A percentile compares a stretch with the other conserved stretches of the same genome.
Evolutionary conservation across 2,113 vertebrate genomes (phyloP).

Genomic region (Cyprinodon tularosa): DNA sequence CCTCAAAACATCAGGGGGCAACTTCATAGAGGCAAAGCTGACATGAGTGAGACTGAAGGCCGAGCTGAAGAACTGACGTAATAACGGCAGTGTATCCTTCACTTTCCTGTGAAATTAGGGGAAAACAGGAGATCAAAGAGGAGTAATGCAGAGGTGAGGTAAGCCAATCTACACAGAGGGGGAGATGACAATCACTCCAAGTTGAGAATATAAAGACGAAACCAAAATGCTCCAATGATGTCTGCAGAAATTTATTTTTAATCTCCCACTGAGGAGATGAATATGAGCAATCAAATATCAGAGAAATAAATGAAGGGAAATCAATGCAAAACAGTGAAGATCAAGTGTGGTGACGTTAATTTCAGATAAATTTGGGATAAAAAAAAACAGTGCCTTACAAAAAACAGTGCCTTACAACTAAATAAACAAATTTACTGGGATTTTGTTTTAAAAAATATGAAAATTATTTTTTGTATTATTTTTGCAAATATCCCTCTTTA

Average conservation of each 20-base stretch:
- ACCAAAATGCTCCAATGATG: constrained; percentile 40
- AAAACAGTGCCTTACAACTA: no score
- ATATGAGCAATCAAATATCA: background rate
- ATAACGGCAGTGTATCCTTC: constrained; percentile 82
- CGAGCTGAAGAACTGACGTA: constrained; percentile 88
- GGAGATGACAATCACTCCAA: constrained; percentile 11
- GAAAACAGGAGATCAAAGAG: no score
- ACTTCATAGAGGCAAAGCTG: constrained; percentile 83
- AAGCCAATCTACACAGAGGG: constrained; percentile 25
- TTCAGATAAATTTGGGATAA: no score
- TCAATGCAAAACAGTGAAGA: background rate
- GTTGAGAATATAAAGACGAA: constrained; percentile 22
- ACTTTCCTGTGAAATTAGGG: constrained; percentile 75
- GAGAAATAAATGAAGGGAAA: constrained; percentile 11
- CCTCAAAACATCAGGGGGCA: constrained; percentile 87
- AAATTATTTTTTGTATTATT: no score
- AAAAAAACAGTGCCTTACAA: no score
- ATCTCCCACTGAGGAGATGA: constrained; percentile 39
- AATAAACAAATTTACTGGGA: no score
- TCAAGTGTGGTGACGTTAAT: no score
- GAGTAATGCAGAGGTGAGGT: background rate
- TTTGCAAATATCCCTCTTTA: no score
- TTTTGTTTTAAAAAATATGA: no score
- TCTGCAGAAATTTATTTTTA: constrained; percentile 46
- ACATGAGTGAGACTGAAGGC: constrained; percentile 84